Evolutionary conservation across 2,113 vertebrate genomes (phyloP).

Genomic region (Cryptomyrus ogoouensis): DNA sequence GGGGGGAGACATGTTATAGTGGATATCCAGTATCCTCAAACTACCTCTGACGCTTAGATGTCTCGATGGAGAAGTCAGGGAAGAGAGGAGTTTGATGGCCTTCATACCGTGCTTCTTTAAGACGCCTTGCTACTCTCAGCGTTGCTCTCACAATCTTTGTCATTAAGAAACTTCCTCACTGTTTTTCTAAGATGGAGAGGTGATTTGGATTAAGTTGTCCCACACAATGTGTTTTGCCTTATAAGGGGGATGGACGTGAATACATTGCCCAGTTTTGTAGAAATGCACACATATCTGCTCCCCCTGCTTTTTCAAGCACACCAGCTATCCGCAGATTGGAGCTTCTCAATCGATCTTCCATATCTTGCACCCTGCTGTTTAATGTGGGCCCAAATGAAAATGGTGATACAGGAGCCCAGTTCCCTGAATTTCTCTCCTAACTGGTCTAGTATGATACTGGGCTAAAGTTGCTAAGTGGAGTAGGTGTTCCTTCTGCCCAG

Average conservation of each 20-base stretch:
- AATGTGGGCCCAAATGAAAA: neutral
- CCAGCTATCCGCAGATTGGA: neutral
- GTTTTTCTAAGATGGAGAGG: neutral
- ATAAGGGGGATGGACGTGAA: neutral
- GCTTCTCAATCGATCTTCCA: neutral
- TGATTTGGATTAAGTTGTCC: neutral
- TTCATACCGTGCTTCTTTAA: neutral
- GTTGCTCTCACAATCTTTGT: neutral
- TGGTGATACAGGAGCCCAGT: neutral
- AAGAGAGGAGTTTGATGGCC: too few species aligned
- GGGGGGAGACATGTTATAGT: too few species aligned
- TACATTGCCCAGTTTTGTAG: neutral
- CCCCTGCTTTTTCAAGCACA: neutral
- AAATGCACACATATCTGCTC: neutral
- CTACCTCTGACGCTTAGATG: neutral
- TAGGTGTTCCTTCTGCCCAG: neutral
- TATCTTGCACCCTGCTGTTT: neutral
- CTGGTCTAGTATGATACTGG: neutral
- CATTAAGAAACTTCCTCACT: neutral
- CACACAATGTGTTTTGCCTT: neutral
- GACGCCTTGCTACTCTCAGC: neutral
- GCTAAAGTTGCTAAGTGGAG: neutral
- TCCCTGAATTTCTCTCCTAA: neutral
- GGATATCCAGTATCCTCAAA: neutral
- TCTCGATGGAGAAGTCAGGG: neutral